Evolutionary conservation across 2,797 vertebrate genomes (phyloP), one percentile per base, ranked within the genome.

Genomic region (Buphagus erythrorhynchus): DNA sequence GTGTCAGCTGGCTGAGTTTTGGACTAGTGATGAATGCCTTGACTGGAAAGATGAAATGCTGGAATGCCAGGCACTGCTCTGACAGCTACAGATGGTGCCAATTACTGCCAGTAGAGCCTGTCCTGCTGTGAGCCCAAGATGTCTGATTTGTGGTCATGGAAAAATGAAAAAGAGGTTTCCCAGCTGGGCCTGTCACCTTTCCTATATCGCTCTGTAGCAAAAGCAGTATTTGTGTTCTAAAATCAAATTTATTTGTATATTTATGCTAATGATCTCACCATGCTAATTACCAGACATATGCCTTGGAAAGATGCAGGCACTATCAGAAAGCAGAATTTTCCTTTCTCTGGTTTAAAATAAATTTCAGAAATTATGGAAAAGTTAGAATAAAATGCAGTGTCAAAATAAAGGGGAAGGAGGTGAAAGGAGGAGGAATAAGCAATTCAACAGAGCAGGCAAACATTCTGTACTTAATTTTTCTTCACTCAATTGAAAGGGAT

Each of bases 21-120:
- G 97, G 97, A 97, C 95, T 97, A 93, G 97, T 98, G 98, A 98
- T 98, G 97, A 98, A 98, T 98, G 98, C 97, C 98, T 98, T 97
- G 98, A 98, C 98, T 97, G 97, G 97, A 97, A 98, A 98, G 97
- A 98, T 98, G 97, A 98, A 98, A 98, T 98, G 97, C 97, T 96
- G 96, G 98, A 98, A 97, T 98, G 98, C 97, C 96, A 89, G 97
- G 97, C 93, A 96, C 95, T 96, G 94, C 93, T 98, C 98, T 98
- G 98, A 98, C 98, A 98, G 98, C 98, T 98, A 98, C 99, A 98
- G 98, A 98, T 98, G 98, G 98, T 98, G 98, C 98, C 98, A 98
- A 98, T 98, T 98, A 98, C 98, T 98, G 98, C 98, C 98, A 98
- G 97, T 97, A 97, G 98, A 98, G 97, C 97, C 97, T 98, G 97